Base-by-base conservation (phyloP, 2,797 vertebrate genomes). In the Graptemys geographica region DNA sequence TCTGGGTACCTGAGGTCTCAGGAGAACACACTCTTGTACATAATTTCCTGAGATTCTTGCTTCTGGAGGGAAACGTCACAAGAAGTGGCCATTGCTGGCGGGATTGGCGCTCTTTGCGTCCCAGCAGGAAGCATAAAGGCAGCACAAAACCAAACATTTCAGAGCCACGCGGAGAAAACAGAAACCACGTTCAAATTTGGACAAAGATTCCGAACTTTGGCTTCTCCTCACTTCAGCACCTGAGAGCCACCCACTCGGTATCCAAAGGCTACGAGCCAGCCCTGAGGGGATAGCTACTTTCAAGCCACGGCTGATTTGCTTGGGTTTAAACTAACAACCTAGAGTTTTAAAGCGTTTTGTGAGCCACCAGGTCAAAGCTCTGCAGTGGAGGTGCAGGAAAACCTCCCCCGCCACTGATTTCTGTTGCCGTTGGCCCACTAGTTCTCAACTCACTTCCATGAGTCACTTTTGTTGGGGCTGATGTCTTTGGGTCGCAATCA, bases 101-200 rank as follows among this genome's bases (percentile, higher is more conserved):
- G n/a, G 65, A 23, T 2, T 3, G 3, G 19, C 5, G 5, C 25
- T n/a, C 65, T 72, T 41, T 11, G 3, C 23, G 6, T 15, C 25
- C 41, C 72, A 76, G 72, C 41, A 16, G 44, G 44, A 28, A 47
- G 72, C 72, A 28, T 25, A 44, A 27, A 27, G 25, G 25, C 44
- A 27, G 74, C 1, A 4, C 41, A 76, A 44, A 47, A 6, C 12
- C 23, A 25, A 76, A 28, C 72, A 47, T 47, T 76, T 76, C 41
- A 25, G 37, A 76, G 5, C 65, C 65, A 15, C 6, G 31, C 2
- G 3, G 31, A 62, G 59, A 62, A 62, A 62, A 33, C 59, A 62
- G 31, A 62, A 33, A 33, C 59, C 12, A 10, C 19, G 7, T 69
- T 69, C 33, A 21, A 8, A 16, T n/a, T 8, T n/a, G 62, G n/a